Evolutionary conservation across 2,797 vertebrate species (phyloP), one percentile per base, ranked within the genome.

Genomic region (Brachyalestes nurse): DNA sequence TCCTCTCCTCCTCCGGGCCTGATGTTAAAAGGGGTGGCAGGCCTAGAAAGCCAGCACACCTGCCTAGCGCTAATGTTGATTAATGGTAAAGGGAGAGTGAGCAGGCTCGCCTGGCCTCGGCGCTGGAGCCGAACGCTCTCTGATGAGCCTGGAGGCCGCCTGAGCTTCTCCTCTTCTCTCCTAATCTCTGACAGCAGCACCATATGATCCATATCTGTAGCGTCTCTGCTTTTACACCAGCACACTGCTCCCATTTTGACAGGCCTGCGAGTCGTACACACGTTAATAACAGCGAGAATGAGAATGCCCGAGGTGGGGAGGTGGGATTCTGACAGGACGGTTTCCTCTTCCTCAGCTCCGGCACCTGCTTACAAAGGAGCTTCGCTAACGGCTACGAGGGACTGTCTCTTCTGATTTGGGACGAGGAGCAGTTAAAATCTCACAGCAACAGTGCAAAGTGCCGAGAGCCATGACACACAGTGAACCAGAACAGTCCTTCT

Each of bases 11-110:
- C 55, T 66, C 69, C 34, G 49, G 28, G 62, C 62, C 76, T 83
- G 78, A 81, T 86, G 85, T 84, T 86, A 81, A 83, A 84, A 70
- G 75, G 21, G 69, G 19, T 75, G n/a, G n/a, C n/a, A n/a, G 75
- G 72, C 64, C 23, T 74, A 58, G 49, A 71, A 66, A 61, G 42
- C 69, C 61, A 77, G n/a, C n/a, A 72, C 80, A 69, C 38, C 79
- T 34, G 86, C 84, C 83, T 51, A n/a, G 64, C 80, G 86, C 85
- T 93, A 91, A 90, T 89, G 88, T 78, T 88, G 94, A 94, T 94
- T 93, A 95, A 95, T 93, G 93, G 84, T 84, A 74, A 86, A n/a
- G n/a, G 83, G 84, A 72, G 25, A 58, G 12, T 21, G 89, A 92
- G 91, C 83, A 85, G 83, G 82, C 88, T 88, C 78, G 84, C 77